These are phyloP conservation scores for Sanderia malayensis DNA, from an alignment of 30 jellyfish, hydroid and myxozoan genomes.

Conservation along the genomic window DNA sequence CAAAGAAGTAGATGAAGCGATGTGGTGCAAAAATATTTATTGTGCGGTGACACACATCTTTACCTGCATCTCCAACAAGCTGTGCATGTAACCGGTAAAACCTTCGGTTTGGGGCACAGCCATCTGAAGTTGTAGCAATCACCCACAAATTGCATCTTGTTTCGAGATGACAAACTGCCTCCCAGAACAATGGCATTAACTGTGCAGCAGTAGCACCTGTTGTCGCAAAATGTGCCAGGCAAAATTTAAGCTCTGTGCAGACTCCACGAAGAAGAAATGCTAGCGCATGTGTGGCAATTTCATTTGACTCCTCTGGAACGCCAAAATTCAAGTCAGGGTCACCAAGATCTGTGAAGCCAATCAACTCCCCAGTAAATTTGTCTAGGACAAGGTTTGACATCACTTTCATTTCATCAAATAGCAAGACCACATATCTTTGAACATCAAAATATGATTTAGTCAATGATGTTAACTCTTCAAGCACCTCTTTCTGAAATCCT, in stretches of 20 bases:
- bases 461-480: conserved; percentile 16
- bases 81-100: conserved; percentile 24
- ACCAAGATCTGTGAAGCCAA: conserved; percentile 51
- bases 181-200: conserved; percentile 59
- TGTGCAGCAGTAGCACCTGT: conserved; percentile 33
- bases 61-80: conserved; percentile 31
- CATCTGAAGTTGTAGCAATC: conserved; percentile 51
- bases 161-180: conserved; percentile 44
- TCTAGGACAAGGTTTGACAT: conserved; percentile 39
- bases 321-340: conserved; percentile 51
- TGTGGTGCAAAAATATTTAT: conserved; percentile 37
- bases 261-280: conserved; percentile 44
- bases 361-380: conserved; percentile 47
- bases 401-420: conserved; percentile 51
- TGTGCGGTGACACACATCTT: conserved; percentile 23
- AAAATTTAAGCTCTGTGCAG: conserved; percentile 30
- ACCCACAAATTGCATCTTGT: conserved; percentile 47
- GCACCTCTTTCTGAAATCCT: conserved; percentile 36
- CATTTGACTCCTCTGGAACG: conserved; percentile 21
- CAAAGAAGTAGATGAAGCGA: conserved; percentile 37
- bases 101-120: conserved; percentile 43
- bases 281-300: conserved; percentile 50
- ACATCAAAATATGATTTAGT: conserved; percentile 8
- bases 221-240: conserved; percentile 50
- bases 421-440: conserved; percentile 41